These are phyloP conservation scores for Vombatus ursinus DNA, from an alignment of 2,113 vertebrate species.

Conservation along the genomic window DNA sequence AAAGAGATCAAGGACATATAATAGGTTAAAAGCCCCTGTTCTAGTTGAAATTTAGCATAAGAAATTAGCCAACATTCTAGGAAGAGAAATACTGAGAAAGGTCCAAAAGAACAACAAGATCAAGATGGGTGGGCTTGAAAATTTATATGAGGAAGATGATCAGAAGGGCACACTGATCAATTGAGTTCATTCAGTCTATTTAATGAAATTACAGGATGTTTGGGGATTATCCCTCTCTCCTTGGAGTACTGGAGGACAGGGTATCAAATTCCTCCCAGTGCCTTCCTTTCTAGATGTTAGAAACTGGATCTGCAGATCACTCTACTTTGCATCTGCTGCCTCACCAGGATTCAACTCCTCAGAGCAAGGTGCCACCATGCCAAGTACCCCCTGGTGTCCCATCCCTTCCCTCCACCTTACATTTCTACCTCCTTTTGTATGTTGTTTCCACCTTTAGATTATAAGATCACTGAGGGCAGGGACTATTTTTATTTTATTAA, in stretches of 20 bases:
- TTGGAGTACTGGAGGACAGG: neutral
- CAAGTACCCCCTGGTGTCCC: neutral
- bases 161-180: neutral
- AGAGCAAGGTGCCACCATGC: neutral
- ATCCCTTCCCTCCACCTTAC: neutral
- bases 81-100: neutral
- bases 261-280: neutral
- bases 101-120: accelerated
- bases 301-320: neutral
- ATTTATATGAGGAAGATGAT: accelerated
- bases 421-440: neutral
- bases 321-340: neutral
- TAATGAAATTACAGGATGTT: neutral
- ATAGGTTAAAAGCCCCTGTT: neutral
- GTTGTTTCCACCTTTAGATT: neutral
- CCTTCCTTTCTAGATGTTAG: no score
- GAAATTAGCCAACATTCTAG: no score
- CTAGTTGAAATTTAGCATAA: no score
- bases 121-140: accelerated
- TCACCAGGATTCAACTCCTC: neutral
- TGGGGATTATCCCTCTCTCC: neutral
- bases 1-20: neutral
- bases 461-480: neutral
- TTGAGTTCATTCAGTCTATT: neutral
- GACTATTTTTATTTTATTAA: neutral